phyloP scores from a whole-genome alignment of 2,888 invertebrate genomes.

The Blastobasis adustella region DNA sequence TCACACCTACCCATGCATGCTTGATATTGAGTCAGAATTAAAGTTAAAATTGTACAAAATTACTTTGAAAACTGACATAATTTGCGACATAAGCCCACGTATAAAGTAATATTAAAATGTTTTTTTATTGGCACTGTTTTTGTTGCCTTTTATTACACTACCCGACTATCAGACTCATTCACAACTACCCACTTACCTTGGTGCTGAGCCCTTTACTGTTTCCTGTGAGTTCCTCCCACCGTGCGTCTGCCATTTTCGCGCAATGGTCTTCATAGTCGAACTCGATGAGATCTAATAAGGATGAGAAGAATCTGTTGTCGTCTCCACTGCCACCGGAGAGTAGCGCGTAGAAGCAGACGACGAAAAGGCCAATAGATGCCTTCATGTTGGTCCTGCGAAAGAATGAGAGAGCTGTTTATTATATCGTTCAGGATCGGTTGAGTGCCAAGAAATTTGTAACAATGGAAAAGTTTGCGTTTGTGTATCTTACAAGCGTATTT shows the following conservation, averaged over 20 bases:
- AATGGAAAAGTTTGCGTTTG: too few species aligned
- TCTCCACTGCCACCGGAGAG: constrained; percentile 50
- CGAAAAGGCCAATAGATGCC: constrained; percentile 21
- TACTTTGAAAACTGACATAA: background rate
- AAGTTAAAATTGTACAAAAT: too few species aligned
- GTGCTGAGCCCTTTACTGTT: constrained; percentile 40
- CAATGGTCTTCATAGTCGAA: constrained; percentile 66
- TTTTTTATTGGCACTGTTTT: background rate
- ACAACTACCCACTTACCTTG: constrained; percentile 34
- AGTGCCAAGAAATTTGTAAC: too few species aligned
- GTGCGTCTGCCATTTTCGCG: constrained; percentile 46
- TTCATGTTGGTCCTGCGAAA: too few species aligned
- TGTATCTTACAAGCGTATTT: too few species aligned
- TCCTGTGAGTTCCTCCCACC: constrained; percentile 57
- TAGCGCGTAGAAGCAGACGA: constrained; percentile 42
- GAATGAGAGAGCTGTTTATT: too few species aligned
- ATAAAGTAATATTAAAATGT: background rate
- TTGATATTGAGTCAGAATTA: too few species aligned
- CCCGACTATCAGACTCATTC: background rate
- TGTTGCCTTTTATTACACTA: background rate
- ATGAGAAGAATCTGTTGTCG: constrained; percentile 49
- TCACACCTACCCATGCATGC: too few species aligned
- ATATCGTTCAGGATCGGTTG: too few species aligned
- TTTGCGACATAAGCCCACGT: background rate
- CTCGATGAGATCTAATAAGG: constrained; percentile 59